Base-by-base conservation (phyloP, 2,888 invertebrate species). In the Asteroscopus sphinx region DNA sequence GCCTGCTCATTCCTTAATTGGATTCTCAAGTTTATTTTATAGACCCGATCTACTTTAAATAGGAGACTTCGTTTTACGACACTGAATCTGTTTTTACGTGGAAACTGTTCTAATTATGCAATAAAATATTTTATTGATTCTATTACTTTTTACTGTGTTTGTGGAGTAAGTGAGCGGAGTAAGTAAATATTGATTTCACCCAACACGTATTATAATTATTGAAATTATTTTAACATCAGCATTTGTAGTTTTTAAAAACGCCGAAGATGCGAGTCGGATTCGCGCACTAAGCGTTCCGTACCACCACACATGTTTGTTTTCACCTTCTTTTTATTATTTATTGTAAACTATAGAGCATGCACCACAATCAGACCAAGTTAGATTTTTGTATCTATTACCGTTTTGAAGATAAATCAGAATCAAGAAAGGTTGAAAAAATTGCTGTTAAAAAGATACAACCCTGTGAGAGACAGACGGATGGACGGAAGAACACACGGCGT, bases 1-100 rank as follows among this genome's bases (percentile, higher is more conserved):
- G 83, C 80, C 80, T 85, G 81, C 85, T 89, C 89, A 91, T 91
- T 91, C 89, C 90, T 91, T 92, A 91, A 93, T 93, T 92, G 91
- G 87, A 89, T 90, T 89, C 90, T 90, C 86, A 87, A 90, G 89
- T 91, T 92, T 88, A 91, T 90, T 91, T 82, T 90, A 90, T 87
- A 87, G 85, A 88, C 82, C 82, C 87, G 89, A 90, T 89, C 87
- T 86, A 82, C 80, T 87, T 86, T 84, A 84, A 88, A 86, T 87
- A 85, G 83, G 78, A 84, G 80, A 76, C 79, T 85, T 84, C 80
- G 77, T 83, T 90, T 91, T 87, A 91, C 87, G 88, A 88, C 83
- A 80, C 79, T 80, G 81, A 85, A 84, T 89, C 82, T 85, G 83
- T 84, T 87, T 83, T 83, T 81, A 83, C 77, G 68, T 72, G 63